Conservation (phyloP, 2,888 invertebrate species). For the Cryptocheilus praepositus region DNA sequence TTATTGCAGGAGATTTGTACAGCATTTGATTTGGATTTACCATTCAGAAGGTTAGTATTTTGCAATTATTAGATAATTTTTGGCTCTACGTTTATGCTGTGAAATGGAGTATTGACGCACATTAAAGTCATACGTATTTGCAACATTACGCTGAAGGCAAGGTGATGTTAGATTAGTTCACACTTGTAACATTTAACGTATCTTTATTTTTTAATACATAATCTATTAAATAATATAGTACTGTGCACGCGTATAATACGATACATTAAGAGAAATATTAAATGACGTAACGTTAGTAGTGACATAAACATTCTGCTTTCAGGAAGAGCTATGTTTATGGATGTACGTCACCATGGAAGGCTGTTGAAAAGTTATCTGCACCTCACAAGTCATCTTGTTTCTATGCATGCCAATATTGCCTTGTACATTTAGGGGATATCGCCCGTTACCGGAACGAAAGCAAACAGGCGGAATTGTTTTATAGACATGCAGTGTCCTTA, state of each 20-base stretch:
- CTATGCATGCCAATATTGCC: slow-evolving; percentile 91
- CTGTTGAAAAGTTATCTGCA: slow-evolving; percentile 68
- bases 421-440: slow-evolving; percentile 91
- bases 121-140: neutral
- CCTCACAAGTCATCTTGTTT: slow-evolving; percentile 84
- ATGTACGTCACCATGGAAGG: slow-evolving; percentile 73
- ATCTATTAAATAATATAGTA: slow-evolving; percentile 9
- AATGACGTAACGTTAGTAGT: neutral
- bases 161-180: neutral
- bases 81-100: no score
- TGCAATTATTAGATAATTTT: no score
- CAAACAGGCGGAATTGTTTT: slow-evolving; percentile 89
- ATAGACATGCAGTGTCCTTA: slow-evolving; percentile 85
- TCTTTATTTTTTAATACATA: neutral
- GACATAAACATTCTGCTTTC: slow-evolving; percentile 13
- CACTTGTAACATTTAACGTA: no score
- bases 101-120: no score
- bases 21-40: slow-evolving; percentile 87
- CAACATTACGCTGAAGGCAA: neutral
- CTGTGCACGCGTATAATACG: no score
- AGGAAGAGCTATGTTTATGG: slow-evolving; percentile 76
- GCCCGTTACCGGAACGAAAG: slow-evolving; percentile 89
- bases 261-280: no score
- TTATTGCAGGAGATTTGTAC: slow-evolving; percentile 88
- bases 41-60: slow-evolving; percentile 79